Evolutionary conservation across 37 sponge, comb jelly and placozoan species (phyloP), one percentile per base, ranked within the genome.

Genomic region (Lycopodina hypogea): DNA sequence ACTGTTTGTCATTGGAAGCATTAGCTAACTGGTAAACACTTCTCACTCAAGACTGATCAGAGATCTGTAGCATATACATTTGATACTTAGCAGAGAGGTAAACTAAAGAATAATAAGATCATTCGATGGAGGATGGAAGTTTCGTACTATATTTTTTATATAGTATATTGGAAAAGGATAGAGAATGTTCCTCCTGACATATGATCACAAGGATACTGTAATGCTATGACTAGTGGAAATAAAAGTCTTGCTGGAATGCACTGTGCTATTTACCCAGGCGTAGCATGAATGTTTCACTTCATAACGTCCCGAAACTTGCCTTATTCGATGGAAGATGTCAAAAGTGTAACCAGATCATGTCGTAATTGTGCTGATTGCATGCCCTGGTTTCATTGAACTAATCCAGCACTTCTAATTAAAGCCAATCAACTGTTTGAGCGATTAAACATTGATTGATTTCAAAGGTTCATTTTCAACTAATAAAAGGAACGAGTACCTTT

Each of bases 101-200:
- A 71, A 35, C 28, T 68, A 38, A 68, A 68, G 22, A 68, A 68
- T 68, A 40, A 68, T 28, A 71, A 42, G 71, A 71, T 71, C 35
- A 71, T 71, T 48, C 42, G 71, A 45, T 71, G 50, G 71, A 71
- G 71, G 28, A 71, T 39, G 12, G 71, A 71, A 42, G 29, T 71
- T 3, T 71, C 71, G 2, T 71, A 50, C 71, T 71, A 71, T 39
- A 29, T 48, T 3, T 71, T 71, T 42, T 36, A 71, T 42, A 71
- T 71, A 22, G 50, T 71, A 1, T 71, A 71, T 26, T 50, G 71
- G 29, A 48, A 48, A 71, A 24, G 71, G 11, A 26, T 3, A 11
- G 71, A 71, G 50, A 71, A 71, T 42, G 18, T 71, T 42, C 71
- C 71, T 35, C 71, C 71, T 42, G 71, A 71, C 28, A 71, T 39